Evolutionary conservation across 2,797 vertebrate species (phyloP), one percentile per base, ranked within the genome.

Genomic region (Sebastes oblongus): DNA sequence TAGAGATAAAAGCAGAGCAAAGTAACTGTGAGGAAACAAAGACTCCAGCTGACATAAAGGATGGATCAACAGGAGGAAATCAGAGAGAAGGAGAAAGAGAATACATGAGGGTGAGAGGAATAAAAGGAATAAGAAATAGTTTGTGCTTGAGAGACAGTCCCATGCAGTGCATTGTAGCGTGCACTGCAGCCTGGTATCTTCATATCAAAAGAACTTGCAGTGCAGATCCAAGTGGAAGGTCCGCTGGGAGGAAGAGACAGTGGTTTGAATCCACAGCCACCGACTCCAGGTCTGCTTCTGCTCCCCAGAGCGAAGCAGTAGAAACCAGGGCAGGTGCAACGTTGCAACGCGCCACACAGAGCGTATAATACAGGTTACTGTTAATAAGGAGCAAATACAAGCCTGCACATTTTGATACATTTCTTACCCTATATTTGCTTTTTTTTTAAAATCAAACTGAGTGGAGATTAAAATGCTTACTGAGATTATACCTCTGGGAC

Each of bases 271-370:
- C 67, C 71, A 65, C 56, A 82, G 64, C 58, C 64, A 75, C 74
- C 65, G 61, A 67, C 76, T 83, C 22, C 12, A 36, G 65, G 39
- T 12, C 60, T 50, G 30, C 61, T 3, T 60, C 22, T 46, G n/a
- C 25, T 84, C 72, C 83, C 75, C 8, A 60, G 78, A 70, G 77
- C 24, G 46, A 74, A 60, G 68, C 68, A 78, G 60, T 34, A 74
- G 73, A 85, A 91, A 84, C 69, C 87, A 91, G 88, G 86, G 73
- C 89, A 92, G 84, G 81, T 86, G 61, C 77, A 52, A 25, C 42
- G 59, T 70, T 84, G 66, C 55, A 61, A 32, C 12, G 1, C 24
- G 2, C 11, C 12, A 3, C 52, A 29, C 7, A 58, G n/a, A 66
- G 60, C n/a, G 61, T 14, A 39, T 10, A 32, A 67, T 64, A 56